These are phyloP conservation scores for Tokudaia muenninki DNA, from an alignment of 2,797 vertebrate genomes.

Conservation along the genomic window DNA sequence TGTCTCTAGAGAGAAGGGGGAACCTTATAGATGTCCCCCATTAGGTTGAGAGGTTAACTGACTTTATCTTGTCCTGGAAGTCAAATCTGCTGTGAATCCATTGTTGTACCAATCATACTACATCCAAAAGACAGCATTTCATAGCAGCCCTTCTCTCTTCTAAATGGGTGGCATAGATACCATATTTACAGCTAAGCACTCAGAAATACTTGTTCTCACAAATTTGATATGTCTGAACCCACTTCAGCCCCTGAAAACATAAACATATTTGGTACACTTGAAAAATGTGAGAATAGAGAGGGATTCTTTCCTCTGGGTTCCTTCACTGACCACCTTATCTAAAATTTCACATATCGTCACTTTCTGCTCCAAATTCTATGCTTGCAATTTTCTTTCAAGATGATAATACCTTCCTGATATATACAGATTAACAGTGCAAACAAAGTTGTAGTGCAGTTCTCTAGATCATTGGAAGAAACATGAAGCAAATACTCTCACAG, in stretches of 20 bases:
- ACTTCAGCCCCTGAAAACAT: background rate
- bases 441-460: background rate
- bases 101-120: background rate
- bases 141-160: background rate
- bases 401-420: background rate
- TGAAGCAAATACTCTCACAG: no score
- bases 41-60: background rate
- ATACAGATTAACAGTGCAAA: background rate
- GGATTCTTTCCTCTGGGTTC: background rate
- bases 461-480: background rate
- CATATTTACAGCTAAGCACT: background rate
- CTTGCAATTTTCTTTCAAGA: background rate
- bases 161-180: background rate
- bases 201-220: background rate
- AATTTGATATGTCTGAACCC: background rate
- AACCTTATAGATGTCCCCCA: accelerated
- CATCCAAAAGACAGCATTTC: background rate
- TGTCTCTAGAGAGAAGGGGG: background rate
- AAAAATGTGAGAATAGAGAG: background rate
- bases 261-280: background rate
- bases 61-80: background rate
- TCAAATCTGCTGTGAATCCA: background rate
- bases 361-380: background rate
- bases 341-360: background rate
- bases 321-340: background rate